Conservation (phyloP, 2,113 vertebrate genomes). For the Lichenostomus cassidix region DNA sequence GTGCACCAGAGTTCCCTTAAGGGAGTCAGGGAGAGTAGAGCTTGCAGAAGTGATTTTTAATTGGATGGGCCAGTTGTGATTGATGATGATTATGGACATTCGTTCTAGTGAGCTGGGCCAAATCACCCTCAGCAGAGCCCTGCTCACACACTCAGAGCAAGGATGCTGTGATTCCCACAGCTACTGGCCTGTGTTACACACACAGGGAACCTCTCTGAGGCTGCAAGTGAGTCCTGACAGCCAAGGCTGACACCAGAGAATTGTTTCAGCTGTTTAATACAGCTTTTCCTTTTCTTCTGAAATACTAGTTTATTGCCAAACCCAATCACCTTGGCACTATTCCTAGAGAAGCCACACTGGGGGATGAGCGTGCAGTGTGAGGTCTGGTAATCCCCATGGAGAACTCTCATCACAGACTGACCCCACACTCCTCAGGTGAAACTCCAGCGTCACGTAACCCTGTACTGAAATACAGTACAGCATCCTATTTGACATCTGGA, state of each 20-base stretch:
- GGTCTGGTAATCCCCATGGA: background rate
- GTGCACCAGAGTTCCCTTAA: background rate
- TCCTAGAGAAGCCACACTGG: background rate
- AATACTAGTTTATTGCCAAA: background rate
- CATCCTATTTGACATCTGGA: background rate
- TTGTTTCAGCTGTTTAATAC: background rate
- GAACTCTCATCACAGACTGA: background rate
- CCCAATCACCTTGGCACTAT: background rate
- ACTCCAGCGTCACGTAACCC: accelerated
- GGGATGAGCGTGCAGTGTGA: background rate
- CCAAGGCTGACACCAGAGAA: background rate
- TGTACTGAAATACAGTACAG: background rate
- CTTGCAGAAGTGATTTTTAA: background rate
- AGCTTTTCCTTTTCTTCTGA: background rate
- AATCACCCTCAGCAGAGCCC: background rate
- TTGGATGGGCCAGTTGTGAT: background rate
- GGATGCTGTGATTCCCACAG: background rate
- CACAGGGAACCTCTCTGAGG: background rate
- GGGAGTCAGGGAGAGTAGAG: background rate
- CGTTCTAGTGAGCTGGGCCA: background rate
- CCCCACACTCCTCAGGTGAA: background rate
- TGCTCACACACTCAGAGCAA: background rate
- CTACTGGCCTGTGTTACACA: background rate
- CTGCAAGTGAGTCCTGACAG: background rate
- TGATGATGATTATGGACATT: background rate